phyloP scores from a whole-genome alignment of 2,888 invertebrate species.

The Campoplex capitator region DNA sequence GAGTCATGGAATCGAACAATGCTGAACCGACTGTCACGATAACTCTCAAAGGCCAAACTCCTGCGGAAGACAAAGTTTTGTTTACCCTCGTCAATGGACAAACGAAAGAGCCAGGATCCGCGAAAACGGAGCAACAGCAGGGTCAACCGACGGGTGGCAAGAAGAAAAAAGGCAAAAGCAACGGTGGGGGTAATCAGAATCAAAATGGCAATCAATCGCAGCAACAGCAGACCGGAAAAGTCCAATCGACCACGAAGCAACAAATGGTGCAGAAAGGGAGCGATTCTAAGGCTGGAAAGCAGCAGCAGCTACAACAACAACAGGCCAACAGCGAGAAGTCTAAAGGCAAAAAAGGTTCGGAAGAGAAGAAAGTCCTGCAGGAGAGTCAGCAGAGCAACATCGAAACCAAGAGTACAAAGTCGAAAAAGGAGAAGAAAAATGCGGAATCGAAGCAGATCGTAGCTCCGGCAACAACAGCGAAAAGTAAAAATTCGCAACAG shows the following conservation, averaged over 20 bases:
- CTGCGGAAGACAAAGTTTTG: conserved; percentile 90
- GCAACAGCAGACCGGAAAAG: conserved; percentile 73
- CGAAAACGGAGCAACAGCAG: conserved; percentile 76
- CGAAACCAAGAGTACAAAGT: conserved; percentile 77
- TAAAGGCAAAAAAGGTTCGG: conserved; percentile 73
- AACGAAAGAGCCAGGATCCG: conserved; percentile 78
- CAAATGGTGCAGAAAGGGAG: conserved; percentile 64
- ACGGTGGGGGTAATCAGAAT: conserved; percentile 68
- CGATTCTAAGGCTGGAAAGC: conserved; percentile 75
- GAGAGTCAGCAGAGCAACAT: conserved; percentile 72
- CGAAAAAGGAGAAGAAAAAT: conserved; percentile 82
- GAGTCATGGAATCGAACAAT: conserved; percentile 88
- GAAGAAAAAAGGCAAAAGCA: conserved; percentile 81
- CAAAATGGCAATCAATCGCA: conserved; percentile 69
- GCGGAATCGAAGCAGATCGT: conserved; percentile 80
- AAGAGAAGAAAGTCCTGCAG: conserved; percentile 63
- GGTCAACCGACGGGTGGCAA: conserved; percentile 74
- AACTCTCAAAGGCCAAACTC: conserved; percentile 90
- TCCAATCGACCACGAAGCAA: conserved; percentile 69
- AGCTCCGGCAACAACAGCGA: conserved; percentile 71
- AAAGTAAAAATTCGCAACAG: conserved; percentile 64
- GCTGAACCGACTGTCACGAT: conserved; percentile 91
- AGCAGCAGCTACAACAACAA: conserved; percentile 70
- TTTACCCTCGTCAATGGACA: conserved; percentile 90
- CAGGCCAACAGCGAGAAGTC: conserved; percentile 74